phyloP scores from a whole-genome alignment of 2,888 invertebrate genomes.

The Tyria jacobaeae region DNA sequence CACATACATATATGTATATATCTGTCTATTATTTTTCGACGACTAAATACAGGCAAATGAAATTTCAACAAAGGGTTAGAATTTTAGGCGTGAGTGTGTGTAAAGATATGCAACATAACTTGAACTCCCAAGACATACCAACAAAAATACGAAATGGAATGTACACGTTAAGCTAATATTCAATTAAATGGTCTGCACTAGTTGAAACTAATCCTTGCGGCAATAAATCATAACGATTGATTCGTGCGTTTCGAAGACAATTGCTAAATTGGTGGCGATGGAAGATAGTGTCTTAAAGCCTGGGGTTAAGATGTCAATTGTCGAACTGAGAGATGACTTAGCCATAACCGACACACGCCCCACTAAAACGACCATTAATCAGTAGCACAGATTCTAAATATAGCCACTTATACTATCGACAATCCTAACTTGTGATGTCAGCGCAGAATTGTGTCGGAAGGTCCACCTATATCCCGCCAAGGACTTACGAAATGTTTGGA shows the following conservation, averaged over 20 bases:
- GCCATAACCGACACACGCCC: constrained; percentile 55
- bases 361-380: constrained; percentile 78
- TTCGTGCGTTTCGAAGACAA: constrained; percentile 43
- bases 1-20: not conserved
- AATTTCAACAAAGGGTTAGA: no score
- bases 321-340: constrained; percentile 67
- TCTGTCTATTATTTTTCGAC: not conserved
- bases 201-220: constrained; percentile 21
- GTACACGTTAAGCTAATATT: not conserved
- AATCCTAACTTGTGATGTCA: constrained; percentile 76
- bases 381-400: constrained; percentile 84
- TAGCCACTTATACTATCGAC: constrained; percentile 81
- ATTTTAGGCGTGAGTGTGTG: no score
- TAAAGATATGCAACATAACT: no score
- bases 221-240: constrained; percentile 49
- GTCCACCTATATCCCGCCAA: constrained; percentile 26
- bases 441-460: constrained; percentile 51
- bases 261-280: constrained; percentile 57
- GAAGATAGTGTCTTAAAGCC: constrained; percentile 65
- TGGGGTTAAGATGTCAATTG: constrained; percentile 81
- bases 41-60: no score
- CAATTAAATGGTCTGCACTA: not conserved
- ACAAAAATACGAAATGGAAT: no score
- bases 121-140: no score
- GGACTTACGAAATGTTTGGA: constrained; percentile 21